A percentile compares a stretch with the other conserved stretches of the same genome.
Evolutionary conservation across 2,888 invertebrate genomes (phyloP).

Genomic region (Ectemnius continuus): DNA sequence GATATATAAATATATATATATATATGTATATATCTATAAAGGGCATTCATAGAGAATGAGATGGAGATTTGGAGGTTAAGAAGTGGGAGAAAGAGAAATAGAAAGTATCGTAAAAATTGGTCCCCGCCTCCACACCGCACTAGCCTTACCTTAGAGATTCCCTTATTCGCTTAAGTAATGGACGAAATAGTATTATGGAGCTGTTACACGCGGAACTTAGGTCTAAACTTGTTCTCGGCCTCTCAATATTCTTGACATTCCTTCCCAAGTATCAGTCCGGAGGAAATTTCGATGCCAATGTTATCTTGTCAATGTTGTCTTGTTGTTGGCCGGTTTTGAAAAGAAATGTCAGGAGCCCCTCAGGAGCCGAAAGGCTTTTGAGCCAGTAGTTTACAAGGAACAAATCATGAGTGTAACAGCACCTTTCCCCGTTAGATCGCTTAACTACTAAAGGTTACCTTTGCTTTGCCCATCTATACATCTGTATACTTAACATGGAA

Average conservation of each 20-base stretch:
- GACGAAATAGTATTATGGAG: constrained; percentile 22
- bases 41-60: constrained; percentile 19
- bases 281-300: no score
- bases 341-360: no score
- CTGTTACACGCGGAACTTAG: no score
- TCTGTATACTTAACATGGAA: constrained; percentile 28
- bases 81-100: constrained; percentile 42
- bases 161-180: constrained; percentile 52
- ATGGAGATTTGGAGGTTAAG: constrained; percentile 35
- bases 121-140: constrained; percentile 77
- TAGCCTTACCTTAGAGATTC: constrained; percentile 62
- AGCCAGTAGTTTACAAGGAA: no score
- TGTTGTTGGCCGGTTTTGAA: no score
- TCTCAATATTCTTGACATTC: no score
- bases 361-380: no score
- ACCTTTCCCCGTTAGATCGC: constrained; percentile 36
- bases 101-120: constrained; percentile 59
- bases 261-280: no score
- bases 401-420: constrained; percentile 9
- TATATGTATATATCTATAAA: background rate
- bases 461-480: constrained; percentile 31
- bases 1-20: no score
- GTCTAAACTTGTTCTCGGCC: no score
- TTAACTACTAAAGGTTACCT: constrained; percentile 43
- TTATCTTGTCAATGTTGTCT: no score